A percentile compares a stretch with the other conserved stretches of the same genome.
phyloP scores from a whole-genome alignment of 2,797 vertebrate genomes.

The Echiichthys vipera region DNA sequence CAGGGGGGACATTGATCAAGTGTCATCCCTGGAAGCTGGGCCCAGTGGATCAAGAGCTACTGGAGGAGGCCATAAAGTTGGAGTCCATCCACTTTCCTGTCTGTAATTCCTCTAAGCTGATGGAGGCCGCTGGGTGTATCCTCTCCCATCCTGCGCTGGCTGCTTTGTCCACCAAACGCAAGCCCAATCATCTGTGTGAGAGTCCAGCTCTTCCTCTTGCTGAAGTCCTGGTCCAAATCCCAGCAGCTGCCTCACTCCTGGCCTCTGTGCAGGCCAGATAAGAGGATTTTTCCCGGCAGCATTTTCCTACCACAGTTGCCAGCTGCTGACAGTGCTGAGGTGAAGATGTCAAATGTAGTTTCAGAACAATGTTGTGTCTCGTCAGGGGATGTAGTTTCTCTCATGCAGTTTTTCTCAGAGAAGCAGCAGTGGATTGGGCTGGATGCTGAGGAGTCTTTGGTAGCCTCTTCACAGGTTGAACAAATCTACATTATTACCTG shows the following conservation, averaged over 20 bases:
- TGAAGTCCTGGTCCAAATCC: conserved; percentile 51
- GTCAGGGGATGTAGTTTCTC: conserved; percentile 20
- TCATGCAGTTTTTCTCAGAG: conserved; percentile 9
- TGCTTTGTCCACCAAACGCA: conserved; percentile 36
- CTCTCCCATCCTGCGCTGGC: conserved; percentile 34
- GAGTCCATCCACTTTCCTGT: conserved; percentile 46
- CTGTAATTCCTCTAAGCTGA: conserved; percentile 47
- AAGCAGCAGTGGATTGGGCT: neutral
- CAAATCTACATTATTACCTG: neutral
- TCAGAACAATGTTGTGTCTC: conserved; percentile 40
- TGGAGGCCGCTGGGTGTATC: conserved; percentile 32
- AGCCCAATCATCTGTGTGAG: conserved; percentile 38
- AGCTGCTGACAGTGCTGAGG: conserved; percentile 63
- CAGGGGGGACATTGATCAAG: conserved; percentile 57
- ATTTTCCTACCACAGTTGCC: conserved; percentile 22
- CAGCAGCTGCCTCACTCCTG: conserved; percentile 37
- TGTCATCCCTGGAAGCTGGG: conserved; percentile 48
- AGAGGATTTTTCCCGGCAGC: conserved; percentile 50
- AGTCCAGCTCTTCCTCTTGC: conserved; percentile 43
- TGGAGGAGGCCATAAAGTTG: conserved; percentile 34
- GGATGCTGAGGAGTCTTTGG: neutral
- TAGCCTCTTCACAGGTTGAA: neutral
- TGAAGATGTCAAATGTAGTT: conserved; percentile 53
- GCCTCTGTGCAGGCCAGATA: conserved; percentile 39
- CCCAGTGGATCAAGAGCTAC: conserved; percentile 41